phyloP scores from a whole-genome alignment of 2,888 invertebrate genomes.

The Ormyrus pomaceus region DNA sequence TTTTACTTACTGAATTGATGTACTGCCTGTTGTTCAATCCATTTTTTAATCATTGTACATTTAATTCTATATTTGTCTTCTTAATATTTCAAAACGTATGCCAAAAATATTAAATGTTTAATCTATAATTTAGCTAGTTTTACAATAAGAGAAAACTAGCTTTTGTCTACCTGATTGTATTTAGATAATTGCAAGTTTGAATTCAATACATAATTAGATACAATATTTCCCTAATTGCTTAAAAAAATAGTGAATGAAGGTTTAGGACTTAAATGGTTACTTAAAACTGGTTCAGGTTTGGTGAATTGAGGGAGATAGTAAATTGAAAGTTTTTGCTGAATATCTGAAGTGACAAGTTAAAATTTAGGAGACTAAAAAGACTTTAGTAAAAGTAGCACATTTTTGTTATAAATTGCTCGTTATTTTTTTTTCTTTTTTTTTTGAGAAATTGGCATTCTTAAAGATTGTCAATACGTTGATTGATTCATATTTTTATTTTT shows the following conservation, averaged over 20 bases:
- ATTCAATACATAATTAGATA: background rate
- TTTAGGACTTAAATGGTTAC: slow-evolving; percentile 28
- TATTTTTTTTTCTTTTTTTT: slow-evolving; percentile 23
- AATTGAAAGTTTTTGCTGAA: slow-evolving; percentile 16
- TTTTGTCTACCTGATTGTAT: too few relatives aligned
- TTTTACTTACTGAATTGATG: too few relatives aligned
- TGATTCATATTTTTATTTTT: slow-evolving; percentile 54
- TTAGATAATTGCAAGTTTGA: too few relatives aligned
- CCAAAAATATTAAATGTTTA: slow-evolving; percentile 4
- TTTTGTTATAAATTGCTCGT: slow-evolving; percentile 30
- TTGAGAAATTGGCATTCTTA: slow-evolving; percentile 16
- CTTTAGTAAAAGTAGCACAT: slow-evolving; percentile 11
- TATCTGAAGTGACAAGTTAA: background rate
- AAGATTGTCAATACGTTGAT: slow-evolving; percentile 34
- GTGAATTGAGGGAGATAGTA: slow-evolving; percentile 14
- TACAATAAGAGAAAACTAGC: too few relatives aligned
- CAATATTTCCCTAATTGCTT: background rate
- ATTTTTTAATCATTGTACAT: too few relatives aligned
- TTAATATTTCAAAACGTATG: background rate
- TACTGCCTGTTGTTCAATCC: too few relatives aligned
- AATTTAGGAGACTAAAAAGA: slow-evolving; percentile 27
- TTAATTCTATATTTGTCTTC: too few relatives aligned
- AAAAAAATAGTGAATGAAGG: background rate
- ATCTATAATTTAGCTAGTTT: background rate
- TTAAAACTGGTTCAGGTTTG: slow-evolving; percentile 37